Base-by-base conservation (phyloP, 2,113 vertebrate species). In the Trachemys scripta region DNA sequence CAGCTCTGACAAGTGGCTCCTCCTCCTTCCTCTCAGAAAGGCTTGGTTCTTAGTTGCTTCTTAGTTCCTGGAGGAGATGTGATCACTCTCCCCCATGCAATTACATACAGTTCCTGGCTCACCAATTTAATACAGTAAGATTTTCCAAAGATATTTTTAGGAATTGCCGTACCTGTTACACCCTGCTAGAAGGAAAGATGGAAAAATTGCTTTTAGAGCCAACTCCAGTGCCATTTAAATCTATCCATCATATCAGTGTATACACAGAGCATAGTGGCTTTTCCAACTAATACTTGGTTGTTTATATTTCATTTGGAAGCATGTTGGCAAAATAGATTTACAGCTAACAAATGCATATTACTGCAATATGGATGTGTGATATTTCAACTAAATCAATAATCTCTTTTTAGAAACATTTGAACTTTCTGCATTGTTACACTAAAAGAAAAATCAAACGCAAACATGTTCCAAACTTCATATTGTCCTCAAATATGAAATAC, bases 91-190 rank as follows among this genome's bases (percentile, higher is more conserved):
- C 62, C 56, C 56, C 57, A 14, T 14, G 57, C 57, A 62, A 31
- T 62, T 62, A 31, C 27, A 62, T 31, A 62, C 12, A 62, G 10
- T 62, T 31, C 11, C 27, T 62, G 57, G 57, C 12, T 29, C 57
- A 62, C 27, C 14, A 62, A 62, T 11, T 62, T 59, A 59, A 59
- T 29, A 12, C 57, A 59, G 57, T 62, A 62, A 69, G 16, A 69
- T 69, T 7, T n/a, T 35, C 31, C 62, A 69, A 69, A 35, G 29
- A 16, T 14, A 62, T 35, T 62, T 62, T 31, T 62, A 31, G 59
- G 59, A 35, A 35, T 62, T 62, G 59, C 29, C 3, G 20, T 0
- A 16, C 5, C 31, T 24, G 56, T 57, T 0, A 0, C 88, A 17
- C 47, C 62, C n/a, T 90, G 3, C 47, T 10, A 53, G 80, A 35